Base-by-base conservation (phyloP, 2,113 vertebrate species). In the Cnemophilus loriae region DNA sequence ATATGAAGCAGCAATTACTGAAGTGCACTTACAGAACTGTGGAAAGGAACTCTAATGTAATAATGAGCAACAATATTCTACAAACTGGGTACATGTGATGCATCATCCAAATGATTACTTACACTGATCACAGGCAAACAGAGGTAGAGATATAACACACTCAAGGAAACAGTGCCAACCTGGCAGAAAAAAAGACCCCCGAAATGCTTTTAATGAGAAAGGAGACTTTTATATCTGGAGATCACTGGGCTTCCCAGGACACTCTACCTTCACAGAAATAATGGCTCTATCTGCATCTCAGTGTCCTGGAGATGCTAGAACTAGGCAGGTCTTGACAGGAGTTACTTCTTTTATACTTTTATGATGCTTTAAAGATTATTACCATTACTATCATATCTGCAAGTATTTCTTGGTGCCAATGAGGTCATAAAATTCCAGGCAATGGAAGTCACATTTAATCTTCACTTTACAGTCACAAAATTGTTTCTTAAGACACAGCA, bases 31-130 rank as follows among this genome's bases (percentile, higher is more conserved):
- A 57, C 39, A 88, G 76, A 94, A 67, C n/a, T 28, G 64, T 23
- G 35, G 44, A 86, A 84, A 37, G 55, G 41, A 96, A 65, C 41
- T 76, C 46, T 78, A 30, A 69, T 37, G 67, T 17, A 86, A 75
- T 89, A 93, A 96, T 4, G 3, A 95, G 33, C 57, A 93, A 57
- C 64, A 67, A n/a, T 21, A 88, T 90, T 84, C 76, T 78, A 50
- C 41, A 64, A 73, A 84, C 32, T 9, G 11, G 21, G 80, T 84
- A 67, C 5, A 6, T n/a, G 32, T 7, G 33, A 90, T 84, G 22
- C n/a, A 75, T 83, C 89, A 91, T 93, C 89, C 55, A 95, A 96
- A 91, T 49, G n/a, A 94, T 37, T 85, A 56, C 64, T 90, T 74
- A 35, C 47, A 61, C 46, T 47, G 65, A 90, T 81, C 69, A 44